Base-by-base conservation (phyloP, 2,888 invertebrate species). In the Oeneis ivallda region DNA sequence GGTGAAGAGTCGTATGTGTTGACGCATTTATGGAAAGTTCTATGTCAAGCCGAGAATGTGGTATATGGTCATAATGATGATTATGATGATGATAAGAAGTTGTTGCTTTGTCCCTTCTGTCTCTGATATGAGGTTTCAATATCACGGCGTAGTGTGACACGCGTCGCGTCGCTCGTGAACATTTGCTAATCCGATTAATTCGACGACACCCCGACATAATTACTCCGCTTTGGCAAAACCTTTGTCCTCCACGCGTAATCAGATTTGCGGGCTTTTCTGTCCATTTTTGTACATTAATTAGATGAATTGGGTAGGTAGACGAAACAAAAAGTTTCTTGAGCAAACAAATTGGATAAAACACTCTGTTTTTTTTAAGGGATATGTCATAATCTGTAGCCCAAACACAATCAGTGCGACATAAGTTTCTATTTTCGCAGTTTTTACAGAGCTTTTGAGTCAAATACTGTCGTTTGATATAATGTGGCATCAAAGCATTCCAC, bases 171-270 rank as follows among this genome's bases (percentile, higher is more conserved):
- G 57, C 61, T 61, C 57, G 65, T 54, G 66, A 61, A 65, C 64
- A 66, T 61, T 39, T 64, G 65, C 67, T 70, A 72, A 72, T 72
- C 68, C 56, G 65, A 70, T 72, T 72, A 69, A 70, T 70, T 68
- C 67, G 66, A 64, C 60, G 61, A 59, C 63, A 65, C 68, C 64
- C 61, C 65, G 52, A 69, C 68, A 68, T 70, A 68, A 72, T 70
- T 71, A 71, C 65, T 62, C 32, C 56, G 64, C 67, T 67, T 66
- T 65, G 67, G 64, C 61, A 66, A 71, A 69, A 63, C 70, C 70
- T 65, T 67, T 65, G 65, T 62, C 59, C 63, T 53, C 50, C 45
- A 37, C 52, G 49, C 57, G 50, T 67, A 67, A 69, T 69, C 60
- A 65, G 65, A 65, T 69, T 66, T 56, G 54, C 45, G 54, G 50